phyloP scores from a whole-genome alignment of 2,797 vertebrate genomes.

The Falco peregrinus region DNA sequence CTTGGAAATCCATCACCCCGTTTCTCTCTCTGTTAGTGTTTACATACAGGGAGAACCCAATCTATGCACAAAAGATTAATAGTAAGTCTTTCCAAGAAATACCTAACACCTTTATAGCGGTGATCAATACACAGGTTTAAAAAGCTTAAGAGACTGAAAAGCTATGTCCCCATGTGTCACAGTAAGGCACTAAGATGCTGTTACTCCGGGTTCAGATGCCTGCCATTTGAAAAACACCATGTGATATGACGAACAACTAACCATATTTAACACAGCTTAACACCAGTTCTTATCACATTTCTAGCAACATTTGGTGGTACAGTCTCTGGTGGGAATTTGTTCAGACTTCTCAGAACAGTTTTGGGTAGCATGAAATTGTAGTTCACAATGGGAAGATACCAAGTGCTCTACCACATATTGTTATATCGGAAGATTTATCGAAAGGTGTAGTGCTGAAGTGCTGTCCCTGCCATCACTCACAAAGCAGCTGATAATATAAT shows the following conservation, averaged over 20 bases:
- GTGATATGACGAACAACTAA: not conserved
- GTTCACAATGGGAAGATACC: not conserved
- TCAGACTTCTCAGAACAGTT: not conserved
- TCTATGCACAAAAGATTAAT: not conserved
- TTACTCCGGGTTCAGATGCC: not conserved
- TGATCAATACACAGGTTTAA: not conserved
- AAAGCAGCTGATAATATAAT: conserved; percentile 44
- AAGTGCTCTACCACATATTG: not conserved
- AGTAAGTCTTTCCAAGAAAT: not conserved
- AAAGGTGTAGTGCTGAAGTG: not conserved
- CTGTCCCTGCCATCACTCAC: not conserved
- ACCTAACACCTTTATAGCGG: not conserved
- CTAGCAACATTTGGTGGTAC: not conserved
- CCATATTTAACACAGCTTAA: not conserved
- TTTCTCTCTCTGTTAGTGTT: not conserved
- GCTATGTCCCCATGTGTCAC: not conserved
- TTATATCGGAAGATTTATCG: not conserved
- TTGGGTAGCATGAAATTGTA: conserved; percentile 36
- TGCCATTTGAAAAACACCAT: not conserved
- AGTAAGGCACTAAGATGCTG: not conserved
- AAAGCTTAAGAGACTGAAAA: not conserved
- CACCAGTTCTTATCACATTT: conserved; percentile 11
- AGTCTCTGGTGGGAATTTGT: not conserved
- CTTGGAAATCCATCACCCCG: not conserved
- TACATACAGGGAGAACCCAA: not conserved